Evolutionary conservation across 2,888 invertebrate species (phyloP).

Genomic region (Argynnis bischoffii): DNA sequence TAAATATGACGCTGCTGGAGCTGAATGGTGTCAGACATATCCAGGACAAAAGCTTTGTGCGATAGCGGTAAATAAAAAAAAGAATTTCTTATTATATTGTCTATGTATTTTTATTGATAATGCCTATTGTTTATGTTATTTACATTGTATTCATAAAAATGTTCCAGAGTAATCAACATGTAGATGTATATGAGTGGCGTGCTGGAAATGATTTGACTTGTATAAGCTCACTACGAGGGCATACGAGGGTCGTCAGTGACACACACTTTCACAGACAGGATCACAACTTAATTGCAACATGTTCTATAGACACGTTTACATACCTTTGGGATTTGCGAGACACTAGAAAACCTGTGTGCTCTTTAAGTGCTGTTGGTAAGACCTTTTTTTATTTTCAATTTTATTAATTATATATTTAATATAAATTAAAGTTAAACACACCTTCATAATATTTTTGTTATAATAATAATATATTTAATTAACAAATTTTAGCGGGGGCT

Average conservation of each 20-base stretch:
- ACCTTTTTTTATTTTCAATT: background rate
- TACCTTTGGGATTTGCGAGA: conserved; percentile 97
- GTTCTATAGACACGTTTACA: conserved; percentile 96
- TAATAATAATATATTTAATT: background rate
- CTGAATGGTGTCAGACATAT: conserved; percentile 94
- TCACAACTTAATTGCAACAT: conserved; percentile 86
- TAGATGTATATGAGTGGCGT: conserved; percentile 93
- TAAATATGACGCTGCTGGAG: conserved; percentile 95
- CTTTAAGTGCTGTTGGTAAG: conserved; percentile 93
- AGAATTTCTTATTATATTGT: conserved; percentile 14
- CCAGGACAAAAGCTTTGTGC: conserved; percentile 91
- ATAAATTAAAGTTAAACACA: background rate
- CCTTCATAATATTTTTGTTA: background rate
- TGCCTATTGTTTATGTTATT: background rate
- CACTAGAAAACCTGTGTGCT: conserved; percentile 90
- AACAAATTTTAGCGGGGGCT: conserved; percentile 86
- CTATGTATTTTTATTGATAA: too few relatives aligned
- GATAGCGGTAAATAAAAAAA: conserved; percentile 86
- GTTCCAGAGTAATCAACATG: conserved; percentile 90
- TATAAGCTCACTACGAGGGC: conserved; percentile 88
- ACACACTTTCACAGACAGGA: conserved; percentile 92
- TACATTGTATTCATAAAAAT: too few relatives aligned
- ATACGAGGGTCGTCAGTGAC: conserved; percentile 93
- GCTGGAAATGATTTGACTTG: conserved; percentile 86
- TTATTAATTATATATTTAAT: too few relatives aligned